Evolutionary conservation across 1,140 invertebrate species (phyloP), one percentile per base, ranked within the genome.

Genomic region (Cyclina sinensis): DNA sequence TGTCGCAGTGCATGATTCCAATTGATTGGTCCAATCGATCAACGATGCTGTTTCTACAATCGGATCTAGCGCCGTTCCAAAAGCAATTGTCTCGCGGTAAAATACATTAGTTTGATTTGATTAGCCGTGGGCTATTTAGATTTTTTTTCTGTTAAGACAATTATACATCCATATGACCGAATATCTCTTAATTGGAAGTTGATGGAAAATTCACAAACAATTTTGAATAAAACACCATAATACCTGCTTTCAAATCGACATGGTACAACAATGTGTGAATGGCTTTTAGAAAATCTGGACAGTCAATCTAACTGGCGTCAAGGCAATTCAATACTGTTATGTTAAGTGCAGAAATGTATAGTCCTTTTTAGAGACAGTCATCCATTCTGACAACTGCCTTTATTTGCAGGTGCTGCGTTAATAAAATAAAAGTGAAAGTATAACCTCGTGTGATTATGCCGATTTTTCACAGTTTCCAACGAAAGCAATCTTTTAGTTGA

Each of bases 101-200:
- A 81, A 81, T 65, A 65, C 79, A 81, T 81, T 81, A 81, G 51
- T 81, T 65, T 81, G 51, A 81, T 81, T 81, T 81, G 79, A 81
- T 81, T 81, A 57, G 79, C 79, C 57, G 39, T 57, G 30, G 79
- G 79, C 79, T 35, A 57, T 81, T 81, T 78, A 78, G 74, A 81
- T 81, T 62, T 62, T 62, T n/a, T 39, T 39, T 62, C 51, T 32
- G 12, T 27, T 81, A 43, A 59, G 39, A 81, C 48, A 81, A 81
- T 65, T 39, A 81, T 39, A 43, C 1, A 21, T 51, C 51, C 79
- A 46, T 43, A 81, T 65, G 32, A 81, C 46, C 32, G 74, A 51
- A 78, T 24, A 78, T 54, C 74, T 48, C 74, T 54, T 78, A 78
- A 78, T 78, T 54, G 74, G 43, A 12, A 18, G 32, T 78, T 54